phyloP scores from a whole-genome alignment of 2,888 invertebrate species.

The Tiliacea aurago region DNA sequence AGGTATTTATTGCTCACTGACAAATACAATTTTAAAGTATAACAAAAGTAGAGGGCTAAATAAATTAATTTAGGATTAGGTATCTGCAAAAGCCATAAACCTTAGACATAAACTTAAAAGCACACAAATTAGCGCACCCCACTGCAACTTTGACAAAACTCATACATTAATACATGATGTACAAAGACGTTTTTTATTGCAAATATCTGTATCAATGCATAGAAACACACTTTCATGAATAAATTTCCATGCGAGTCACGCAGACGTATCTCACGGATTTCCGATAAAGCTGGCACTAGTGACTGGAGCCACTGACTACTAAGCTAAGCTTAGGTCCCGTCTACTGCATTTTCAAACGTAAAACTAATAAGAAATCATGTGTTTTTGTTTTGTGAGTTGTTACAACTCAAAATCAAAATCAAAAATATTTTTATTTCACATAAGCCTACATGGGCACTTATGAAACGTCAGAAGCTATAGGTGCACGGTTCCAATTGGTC shows the following conservation, averaged over 20 bases:
- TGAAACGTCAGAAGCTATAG: no score
- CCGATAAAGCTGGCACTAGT: conserved; percentile 62
- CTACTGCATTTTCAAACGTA: conserved; percentile 50
- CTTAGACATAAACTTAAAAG: not conserved
- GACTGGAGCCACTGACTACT: conserved; percentile 42
- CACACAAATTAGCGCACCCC: conserved; percentile 1
- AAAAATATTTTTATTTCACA: no score
- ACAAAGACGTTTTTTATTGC: conserved; percentile 61
- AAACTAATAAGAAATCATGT: conserved; percentile 38
- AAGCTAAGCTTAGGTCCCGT: conserved; percentile 28
- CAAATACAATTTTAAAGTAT: not conserved
- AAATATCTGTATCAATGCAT: conserved; percentile 76
- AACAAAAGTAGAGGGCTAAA: not conserved
- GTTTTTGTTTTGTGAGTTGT: no score
- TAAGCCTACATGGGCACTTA: no score
- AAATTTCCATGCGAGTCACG: conserved; percentile 79
- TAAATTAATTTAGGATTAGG: no score
- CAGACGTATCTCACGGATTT: conserved; percentile 69
- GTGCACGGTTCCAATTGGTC: no score
- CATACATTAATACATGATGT: conserved; percentile 42
- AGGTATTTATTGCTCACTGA: no score
- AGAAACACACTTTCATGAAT: conserved; percentile 81
- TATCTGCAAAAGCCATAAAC: not conserved
- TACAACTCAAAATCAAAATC: no score
- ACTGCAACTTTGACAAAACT: conserved; percentile 8